Percentiles rank a stretch among this genome's conserved stretches.
Conservation (phyloP, 1,140 invertebrate genomes). For the Drosophila kanapiae region DNA sequence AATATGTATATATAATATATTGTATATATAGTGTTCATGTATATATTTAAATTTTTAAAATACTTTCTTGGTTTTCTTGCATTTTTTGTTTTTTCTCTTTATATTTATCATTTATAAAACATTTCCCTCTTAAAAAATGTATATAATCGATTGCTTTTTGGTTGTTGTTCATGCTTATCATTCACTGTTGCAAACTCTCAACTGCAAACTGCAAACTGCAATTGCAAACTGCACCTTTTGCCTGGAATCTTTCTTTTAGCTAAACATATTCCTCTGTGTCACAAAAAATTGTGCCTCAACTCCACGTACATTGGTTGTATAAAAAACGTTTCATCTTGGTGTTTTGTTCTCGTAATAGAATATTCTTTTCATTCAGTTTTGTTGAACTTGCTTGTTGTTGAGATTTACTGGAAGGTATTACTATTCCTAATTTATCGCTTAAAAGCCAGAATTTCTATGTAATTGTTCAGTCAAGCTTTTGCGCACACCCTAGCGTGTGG, state of each 20-base stretch:
- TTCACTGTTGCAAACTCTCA: conserved; percentile 23
- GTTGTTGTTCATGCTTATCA: conserved; percentile 65
- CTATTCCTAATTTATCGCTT: conserved; percentile 61
- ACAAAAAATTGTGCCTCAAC: conserved; percentile 62
- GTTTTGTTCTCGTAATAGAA: conserved; percentile 42
- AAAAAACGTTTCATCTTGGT: conserved; percentile 69
- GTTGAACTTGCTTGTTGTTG: conserved; percentile 40
- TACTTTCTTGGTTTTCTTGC: conserved; percentile 73
- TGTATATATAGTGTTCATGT: conserved; percentile 77
- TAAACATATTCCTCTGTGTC: conserved; percentile 20
- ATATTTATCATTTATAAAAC: conserved; percentile 69
- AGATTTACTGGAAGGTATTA: conserved; percentile 68
- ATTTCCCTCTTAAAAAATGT: conserved; percentile 78
- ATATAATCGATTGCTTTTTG: conserved; percentile 82
- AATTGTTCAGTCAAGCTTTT: conserved; percentile 77
- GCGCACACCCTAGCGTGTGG: conserved; percentile 58
- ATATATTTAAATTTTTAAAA: conserved; percentile 84
- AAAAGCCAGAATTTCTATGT: conserved; percentile 59
- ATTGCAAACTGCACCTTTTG: conserved; percentile 38
- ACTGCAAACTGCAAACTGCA: conserved; percentile 10
- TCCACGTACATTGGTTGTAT: conserved; percentile 48
- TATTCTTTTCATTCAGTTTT: conserved; percentile 26
- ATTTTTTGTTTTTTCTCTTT: conserved; percentile 18
- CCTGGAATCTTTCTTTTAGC: conserved; percentile 12
- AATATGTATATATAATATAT: conserved; percentile 77